Evolutionary conservation across 2,113 vertebrate genomes (phyloP), one percentile per base, ranked within the genome.

Genomic region (Chloebia gouldiae): DNA sequence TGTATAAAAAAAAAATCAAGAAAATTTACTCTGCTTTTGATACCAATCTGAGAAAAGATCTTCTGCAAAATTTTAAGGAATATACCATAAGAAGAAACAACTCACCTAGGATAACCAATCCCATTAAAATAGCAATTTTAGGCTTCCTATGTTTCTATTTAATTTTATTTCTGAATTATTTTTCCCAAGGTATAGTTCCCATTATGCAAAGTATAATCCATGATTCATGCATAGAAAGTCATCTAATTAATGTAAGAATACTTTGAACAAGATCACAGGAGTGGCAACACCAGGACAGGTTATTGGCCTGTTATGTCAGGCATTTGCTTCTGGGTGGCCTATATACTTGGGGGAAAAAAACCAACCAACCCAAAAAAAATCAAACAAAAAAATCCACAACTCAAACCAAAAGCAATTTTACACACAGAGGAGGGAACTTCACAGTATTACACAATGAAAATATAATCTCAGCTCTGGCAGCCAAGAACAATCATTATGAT

Each of bases 241-340:
- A 90, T 88, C 50, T 96, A 54, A 19, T 93, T 92, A 95, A 89
- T 95, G 85, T 57, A 73, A 91, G 78, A 94, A 92, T 92, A 76
- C 87, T 96, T 96, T 96, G 87, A 95, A 97, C 64, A 91, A 79
- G 81, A 83, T 85, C 63, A 87, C 71, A 88, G 39, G 80, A 81
- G 78, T 78, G 69, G 94, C 75, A 81, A 47, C 40, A 78, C 50
- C 35, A 37, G 63, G 86, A 61, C 61, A 79, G 81, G 42, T 92
- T 92, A 89, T 45, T 83, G 59, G 77, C 72, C 44, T 90, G 1
- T 92, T 80, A 82, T 37, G 4, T 86, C 82, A 88, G 64, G 63
- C 72, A 45, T 61, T 72, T 88, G 42, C 54, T 92, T 86, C 80
- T 83, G 69, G 78, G 22, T 91, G 95, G 81, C 94, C 94, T 95